Conservation (phyloP, 2,888 invertebrate genomes). For the Xanthorhoe designata region DNA sequence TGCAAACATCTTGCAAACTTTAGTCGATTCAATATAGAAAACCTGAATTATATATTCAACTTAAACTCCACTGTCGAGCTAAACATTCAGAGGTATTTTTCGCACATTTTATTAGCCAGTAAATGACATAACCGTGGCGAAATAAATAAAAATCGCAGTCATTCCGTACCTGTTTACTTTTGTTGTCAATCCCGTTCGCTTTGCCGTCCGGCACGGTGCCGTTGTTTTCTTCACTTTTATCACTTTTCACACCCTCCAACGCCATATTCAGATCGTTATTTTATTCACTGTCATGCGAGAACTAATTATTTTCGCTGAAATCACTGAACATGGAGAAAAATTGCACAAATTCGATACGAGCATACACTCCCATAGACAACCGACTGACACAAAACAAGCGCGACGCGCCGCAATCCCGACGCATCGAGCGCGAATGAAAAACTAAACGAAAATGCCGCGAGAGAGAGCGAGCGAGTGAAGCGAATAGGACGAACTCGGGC, state of each 20-base stretch:
- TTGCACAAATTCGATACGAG: conserved; percentile 77
- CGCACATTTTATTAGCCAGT: conserved; percentile 9
- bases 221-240: conserved; percentile 84
- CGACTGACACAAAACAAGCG: conserved; percentile 57
- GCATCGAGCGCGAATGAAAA: conserved; percentile 81
- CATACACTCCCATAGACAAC: conserved; percentile 78
- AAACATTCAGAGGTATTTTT: conserved; percentile 4
- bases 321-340: conserved; percentile 70
- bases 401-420: conserved; percentile 63
- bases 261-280: conserved; percentile 77
- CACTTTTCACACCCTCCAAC: conserved; percentile 84
- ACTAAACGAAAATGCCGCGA: conserved; percentile 45
- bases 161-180: conserved; percentile 84
- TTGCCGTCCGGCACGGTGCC: conserved; percentile 81
- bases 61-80: not conserved
- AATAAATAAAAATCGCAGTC: conserved; percentile 55
- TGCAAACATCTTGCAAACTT: conserved; percentile 2
- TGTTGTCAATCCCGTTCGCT: conserved; percentile 85
- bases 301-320: conserved; percentile 60
- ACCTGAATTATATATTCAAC: not conserved
- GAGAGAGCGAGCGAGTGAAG: conserved; percentile 59
- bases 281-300: conserved; percentile 82
- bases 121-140: conserved; percentile 50
- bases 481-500: conserved; percentile 40
- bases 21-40: not conserved